A percentile compares a stretch with the other conserved stretches of the same genome.
phyloP scores from a whole-genome alignment of 2,888 invertebrate genomes.

The Drosophila testacea region DNA sequence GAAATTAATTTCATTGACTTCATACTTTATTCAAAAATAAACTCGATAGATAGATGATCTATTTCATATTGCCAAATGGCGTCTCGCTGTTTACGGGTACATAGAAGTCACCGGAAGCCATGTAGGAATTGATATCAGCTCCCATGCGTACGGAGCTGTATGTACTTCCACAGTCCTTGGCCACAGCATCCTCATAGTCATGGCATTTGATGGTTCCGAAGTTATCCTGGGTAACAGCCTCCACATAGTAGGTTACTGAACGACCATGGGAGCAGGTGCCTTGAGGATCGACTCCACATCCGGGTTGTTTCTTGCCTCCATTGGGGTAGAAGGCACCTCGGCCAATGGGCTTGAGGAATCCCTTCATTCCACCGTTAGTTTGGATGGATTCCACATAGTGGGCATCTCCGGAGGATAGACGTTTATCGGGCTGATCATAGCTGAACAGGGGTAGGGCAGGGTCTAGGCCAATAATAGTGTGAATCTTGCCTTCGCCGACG shows the following conservation, averaged over 20 bases:
- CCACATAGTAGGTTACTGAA: conserved; percentile 85
- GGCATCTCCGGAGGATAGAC: conserved; percentile 78
- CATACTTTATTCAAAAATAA: conserved; percentile 21
- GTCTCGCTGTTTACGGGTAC: conserved; percentile 76
- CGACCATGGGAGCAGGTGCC: conserved; percentile 85
- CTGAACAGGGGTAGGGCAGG: conserved; percentile 81
- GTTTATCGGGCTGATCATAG: conserved; percentile 64
- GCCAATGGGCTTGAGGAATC: conserved; percentile 83
- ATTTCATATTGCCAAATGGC: conserved; percentile 77
- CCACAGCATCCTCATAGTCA: conserved; percentile 67
- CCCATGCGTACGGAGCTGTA: conserved; percentile 77
- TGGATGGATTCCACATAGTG: conserved; percentile 83
- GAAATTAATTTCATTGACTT: background rate
- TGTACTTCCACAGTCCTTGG: conserved; percentile 67
- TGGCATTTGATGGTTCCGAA: conserved; percentile 80
- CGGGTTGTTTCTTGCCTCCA: conserved; percentile 86
- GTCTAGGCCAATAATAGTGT: conserved; percentile 86
- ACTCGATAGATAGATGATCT: conserved; percentile 11
- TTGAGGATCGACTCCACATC: conserved; percentile 84
- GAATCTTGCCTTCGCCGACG: conserved; percentile 86
- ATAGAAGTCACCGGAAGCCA: conserved; percentile 81
- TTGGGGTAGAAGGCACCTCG: conserved; percentile 86
- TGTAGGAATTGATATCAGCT: conserved; percentile 65
- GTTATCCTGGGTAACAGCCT: conserved; percentile 82
- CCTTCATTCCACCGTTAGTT: conserved; percentile 80